These are phyloP conservation scores for Brachionus rubens DNA, from an alignment of 1,140 invertebrate species.

Conservation along the genomic window DNA sequence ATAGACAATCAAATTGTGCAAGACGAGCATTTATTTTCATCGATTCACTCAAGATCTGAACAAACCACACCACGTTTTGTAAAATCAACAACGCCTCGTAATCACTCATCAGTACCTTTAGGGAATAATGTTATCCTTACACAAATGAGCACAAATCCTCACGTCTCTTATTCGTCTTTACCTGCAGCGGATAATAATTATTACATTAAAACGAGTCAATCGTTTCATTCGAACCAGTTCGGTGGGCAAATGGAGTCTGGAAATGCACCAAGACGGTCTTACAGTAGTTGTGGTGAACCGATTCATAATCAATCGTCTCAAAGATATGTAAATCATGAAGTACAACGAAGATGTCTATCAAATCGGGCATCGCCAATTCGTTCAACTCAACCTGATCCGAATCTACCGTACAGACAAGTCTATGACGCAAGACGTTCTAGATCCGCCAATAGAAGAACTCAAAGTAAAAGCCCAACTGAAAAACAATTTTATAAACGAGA, in stretches of 20 bases:
- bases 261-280: background rate
- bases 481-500: constrained; percentile 40
- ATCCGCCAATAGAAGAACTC: background rate
- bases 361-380: constrained; percentile 26
- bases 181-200: background rate
- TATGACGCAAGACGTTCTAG: constrained; percentile 3
- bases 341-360: constrained; percentile 36
- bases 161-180: background rate
- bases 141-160: background rate
- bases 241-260: no score
- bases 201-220: constrained; percentile 7
- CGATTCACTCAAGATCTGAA: background rate
- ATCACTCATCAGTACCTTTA: background rate
- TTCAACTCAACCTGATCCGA: background rate
- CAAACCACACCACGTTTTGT: background rate
- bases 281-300: constrained; percentile 44
- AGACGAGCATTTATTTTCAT: background rate
- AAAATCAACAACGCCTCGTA: background rate
- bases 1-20: background rate
- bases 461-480: constrained; percentile 19
- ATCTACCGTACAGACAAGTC: background rate
- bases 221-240: background rate
- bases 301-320: background rate
- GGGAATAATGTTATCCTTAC: background rate
- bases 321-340: no score